Conservation (phyloP, 2,888 invertebrate species). For the Synergus umbraculus region DNA sequence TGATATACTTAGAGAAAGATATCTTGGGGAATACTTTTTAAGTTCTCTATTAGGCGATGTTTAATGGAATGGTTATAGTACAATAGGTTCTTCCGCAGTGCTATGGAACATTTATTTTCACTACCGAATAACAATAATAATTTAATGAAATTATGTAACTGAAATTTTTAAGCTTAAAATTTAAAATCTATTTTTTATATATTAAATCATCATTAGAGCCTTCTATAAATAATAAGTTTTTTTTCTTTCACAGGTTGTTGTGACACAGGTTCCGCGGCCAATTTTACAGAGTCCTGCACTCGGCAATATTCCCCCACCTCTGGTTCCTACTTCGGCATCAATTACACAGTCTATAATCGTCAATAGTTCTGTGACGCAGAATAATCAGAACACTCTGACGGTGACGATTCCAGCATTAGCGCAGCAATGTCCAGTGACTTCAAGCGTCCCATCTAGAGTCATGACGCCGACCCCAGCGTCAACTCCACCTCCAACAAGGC, state of each 20-base stretch:
- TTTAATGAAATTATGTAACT: too few species aligned
- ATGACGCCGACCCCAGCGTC: slow-evolving; percentile 74
- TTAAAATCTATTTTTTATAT: too few species aligned
- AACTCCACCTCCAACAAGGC: slow-evolving; percentile 75
- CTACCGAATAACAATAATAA: too few species aligned
- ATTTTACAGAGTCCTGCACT: slow-evolving; percentile 78
- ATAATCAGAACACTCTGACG: slow-evolving; percentile 68
- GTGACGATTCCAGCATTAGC: slow-evolving; percentile 73
- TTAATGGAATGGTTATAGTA: too few species aligned
- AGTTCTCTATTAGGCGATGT: too few species aligned
- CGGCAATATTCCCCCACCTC: slow-evolving; percentile 77
- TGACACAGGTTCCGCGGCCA: slow-evolving; percentile 81
- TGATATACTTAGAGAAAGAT: too few species aligned
- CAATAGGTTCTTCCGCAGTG: too few species aligned
- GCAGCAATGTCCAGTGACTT: slow-evolving; percentile 67
- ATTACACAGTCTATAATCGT: slow-evolving; percentile 73
- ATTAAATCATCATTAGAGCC: too few species aligned
- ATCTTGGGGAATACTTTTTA: too few species aligned
- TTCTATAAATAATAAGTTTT: too few species aligned
- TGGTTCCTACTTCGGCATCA: slow-evolving; percentile 75
- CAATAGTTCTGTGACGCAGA: slow-evolving; percentile 70
- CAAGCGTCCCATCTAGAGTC: slow-evolving; percentile 72
- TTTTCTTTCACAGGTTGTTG: slow-evolving; percentile 72
- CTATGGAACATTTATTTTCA: too few species aligned
- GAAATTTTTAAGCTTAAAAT: background rate